These are phyloP conservation scores for Ichneumoninae sp. DNA, from an alignment of 2,888 invertebrate genomes.

Conservation along the genomic window DNA sequence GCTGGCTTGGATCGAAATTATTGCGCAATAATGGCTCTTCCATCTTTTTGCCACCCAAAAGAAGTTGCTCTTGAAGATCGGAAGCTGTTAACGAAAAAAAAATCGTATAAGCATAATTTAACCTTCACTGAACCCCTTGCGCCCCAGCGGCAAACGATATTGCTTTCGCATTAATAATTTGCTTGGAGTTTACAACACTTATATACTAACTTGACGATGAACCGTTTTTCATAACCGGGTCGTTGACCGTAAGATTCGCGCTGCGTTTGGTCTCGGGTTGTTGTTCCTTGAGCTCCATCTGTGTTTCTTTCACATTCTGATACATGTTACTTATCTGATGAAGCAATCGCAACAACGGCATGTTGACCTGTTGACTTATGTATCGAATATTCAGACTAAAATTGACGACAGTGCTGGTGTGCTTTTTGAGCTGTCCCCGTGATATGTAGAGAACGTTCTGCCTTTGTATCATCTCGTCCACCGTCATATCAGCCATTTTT, in stretches of 20 bases:
- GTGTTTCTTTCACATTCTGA: conserved; percentile 97
- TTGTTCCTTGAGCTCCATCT: conserved; percentile 93
- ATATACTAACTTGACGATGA: conserved; percentile 86
- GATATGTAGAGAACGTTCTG: conserved; percentile 95
- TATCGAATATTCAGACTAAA: conserved; percentile 94
- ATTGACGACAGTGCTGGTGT: conserved; percentile 96
- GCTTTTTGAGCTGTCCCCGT: conserved; percentile 93
- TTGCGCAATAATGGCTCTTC: conserved; percentile 77
- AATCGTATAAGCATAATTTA: conserved; percentile 31
- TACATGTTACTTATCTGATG: conserved; percentile 99
- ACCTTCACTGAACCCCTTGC: neutral
- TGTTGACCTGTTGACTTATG: conserved; percentile 98
- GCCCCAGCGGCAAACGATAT: too few relatives aligned
- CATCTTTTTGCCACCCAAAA: conserved; percentile 83
- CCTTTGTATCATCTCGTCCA: conserved; percentile 92
- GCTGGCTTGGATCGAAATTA: conserved; percentile 75
- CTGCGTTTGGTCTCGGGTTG: conserved; percentile 84
- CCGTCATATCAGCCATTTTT: conserved; percentile 95
- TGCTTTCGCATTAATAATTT: neutral
- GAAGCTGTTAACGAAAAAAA: conserved; percentile 84
- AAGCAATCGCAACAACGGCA: conserved; percentile 95
- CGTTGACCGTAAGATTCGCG: conserved; percentile 81
- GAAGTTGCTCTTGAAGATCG: conserved; percentile 87
- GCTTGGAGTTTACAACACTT: conserved; percentile 1
- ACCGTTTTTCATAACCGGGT: conserved; percentile 86